Percentiles rank a stretch among this genome's conserved stretches.
These are phyloP conservation scores for Proales similis DNA, from an alignment of 1,140 invertebrate genomes.

Conservation along the genomic window DNA sequence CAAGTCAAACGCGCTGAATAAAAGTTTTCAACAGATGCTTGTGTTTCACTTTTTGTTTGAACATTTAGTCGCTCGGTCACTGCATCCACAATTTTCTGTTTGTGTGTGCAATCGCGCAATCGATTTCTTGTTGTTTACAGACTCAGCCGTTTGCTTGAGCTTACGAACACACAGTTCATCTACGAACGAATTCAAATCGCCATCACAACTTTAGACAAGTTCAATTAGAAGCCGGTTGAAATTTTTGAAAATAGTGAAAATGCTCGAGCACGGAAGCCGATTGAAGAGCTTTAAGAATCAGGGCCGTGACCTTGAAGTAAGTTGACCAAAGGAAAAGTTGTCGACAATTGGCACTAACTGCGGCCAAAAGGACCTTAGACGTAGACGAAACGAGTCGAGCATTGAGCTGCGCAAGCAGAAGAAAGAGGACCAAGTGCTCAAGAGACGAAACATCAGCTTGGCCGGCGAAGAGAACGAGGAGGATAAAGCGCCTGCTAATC, in stretches of 20 bases:
- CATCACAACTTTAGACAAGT: too few relatives aligned
- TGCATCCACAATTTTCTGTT: too few relatives aligned
- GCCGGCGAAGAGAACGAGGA: constrained; percentile 20
- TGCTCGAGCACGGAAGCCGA: constrained; percentile 37
- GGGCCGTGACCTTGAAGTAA: constrained; percentile 60
- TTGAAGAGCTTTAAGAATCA: constrained; percentile 50
- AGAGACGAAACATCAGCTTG: constrained; percentile 69
- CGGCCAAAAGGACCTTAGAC: constrained; percentile 28
- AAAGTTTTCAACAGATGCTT: too few relatives aligned
- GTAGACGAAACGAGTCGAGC: constrained; percentile 22
- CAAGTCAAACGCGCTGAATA: too few relatives aligned
- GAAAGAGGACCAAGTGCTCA: constrained; percentile 86
- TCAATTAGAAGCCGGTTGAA: too few relatives aligned
- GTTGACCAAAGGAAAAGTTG: constrained; percentile 18
- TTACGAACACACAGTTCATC: too few relatives aligned
- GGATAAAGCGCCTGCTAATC: not conserved
- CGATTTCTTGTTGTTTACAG: too few relatives aligned
- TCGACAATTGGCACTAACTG: not conserved
- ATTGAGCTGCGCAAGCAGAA: constrained; percentile 60
- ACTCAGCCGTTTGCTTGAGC: too few relatives aligned
- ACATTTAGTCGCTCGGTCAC: too few relatives aligned
- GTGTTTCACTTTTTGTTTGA: too few relatives aligned
- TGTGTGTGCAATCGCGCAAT: too few relatives aligned
- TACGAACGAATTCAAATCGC: too few relatives aligned
- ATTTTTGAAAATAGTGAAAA: constrained; percentile 17